phyloP scores from a whole-genome alignment of 2,797 vertebrate genomes.

The Sebastolobus alascanus region DNA sequence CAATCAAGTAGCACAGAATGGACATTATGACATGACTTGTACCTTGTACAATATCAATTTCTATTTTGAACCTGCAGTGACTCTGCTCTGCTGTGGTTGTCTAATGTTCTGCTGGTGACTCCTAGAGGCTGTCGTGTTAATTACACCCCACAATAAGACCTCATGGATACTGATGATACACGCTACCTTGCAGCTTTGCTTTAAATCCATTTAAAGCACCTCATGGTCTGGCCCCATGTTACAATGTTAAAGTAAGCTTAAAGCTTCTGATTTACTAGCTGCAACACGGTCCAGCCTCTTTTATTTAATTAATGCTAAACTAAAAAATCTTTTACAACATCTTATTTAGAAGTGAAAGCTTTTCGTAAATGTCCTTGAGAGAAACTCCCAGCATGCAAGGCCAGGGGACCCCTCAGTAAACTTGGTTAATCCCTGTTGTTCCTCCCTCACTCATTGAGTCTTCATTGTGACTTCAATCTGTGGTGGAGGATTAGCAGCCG shows the following conservation, averaged over 20 bases:
- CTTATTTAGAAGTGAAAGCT: neutral
- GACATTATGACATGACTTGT: too few species aligned
- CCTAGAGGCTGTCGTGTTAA: neutral
- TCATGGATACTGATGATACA: too few species aligned
- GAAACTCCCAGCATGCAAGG: neutral
- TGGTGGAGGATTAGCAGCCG: constrained; percentile 42
- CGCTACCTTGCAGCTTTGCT: neutral
- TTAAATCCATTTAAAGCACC: neutral
- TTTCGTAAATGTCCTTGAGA: neutral
- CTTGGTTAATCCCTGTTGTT: constrained; percentile 32
- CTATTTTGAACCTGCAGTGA: neutral
- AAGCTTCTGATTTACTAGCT: neutral
- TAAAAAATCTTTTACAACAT: neutral
- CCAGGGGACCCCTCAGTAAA: neutral
- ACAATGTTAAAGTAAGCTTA: neutral
- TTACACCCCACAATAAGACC: neutral
- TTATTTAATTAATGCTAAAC: neutral
- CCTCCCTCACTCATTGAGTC: constrained; percentile 4
- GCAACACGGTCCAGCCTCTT: neutral
- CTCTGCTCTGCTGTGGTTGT: neutral
- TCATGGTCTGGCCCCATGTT: neutral
- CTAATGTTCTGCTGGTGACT: neutral
- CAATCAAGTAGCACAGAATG: too few species aligned
- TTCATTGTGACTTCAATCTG: constrained; percentile 55
- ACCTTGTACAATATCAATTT: neutral